Evolutionary conservation across 2,797 vertebrate species (phyloP), one percentile per base, ranked within the genome.

Genomic region (Limosa lapponica): DNA sequence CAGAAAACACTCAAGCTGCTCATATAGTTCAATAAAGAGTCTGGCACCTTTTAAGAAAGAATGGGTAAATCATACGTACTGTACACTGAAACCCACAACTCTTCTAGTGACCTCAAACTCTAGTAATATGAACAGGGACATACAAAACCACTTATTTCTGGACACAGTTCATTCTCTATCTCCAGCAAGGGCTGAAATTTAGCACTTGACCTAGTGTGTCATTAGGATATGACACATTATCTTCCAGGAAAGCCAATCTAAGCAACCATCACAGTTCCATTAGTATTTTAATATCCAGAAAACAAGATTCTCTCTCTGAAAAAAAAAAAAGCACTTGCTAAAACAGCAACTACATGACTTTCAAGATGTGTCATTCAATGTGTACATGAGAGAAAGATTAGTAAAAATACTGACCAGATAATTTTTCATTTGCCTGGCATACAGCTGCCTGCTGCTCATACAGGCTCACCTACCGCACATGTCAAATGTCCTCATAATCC

Each of bases 111-210:
- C 69, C 66, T 88, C 72, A n/a, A 85, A 65, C 52, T 79, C 70
- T 19, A 81, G 43, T n/a, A 92, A 89, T 73, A 85, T 18, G 28
- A 85, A 86, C 69, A 93, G 37, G 10, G 41, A 75, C 39, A 54
- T 34, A 79, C 2, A 90, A 85, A 84, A 1, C 3, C 14, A 59
- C 79, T 94, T 83, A 75, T 83, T 96, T 81, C 80, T 74, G 73
- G 82, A 73, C 66, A 85, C 74, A 81, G 91, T 92, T 94, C 73
- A 82, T 74, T 87, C 73, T 75, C 79, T 66, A 17, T 32, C 65
- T 77, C 67, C 39, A 93, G 48, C 46, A 91, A 82, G 39, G 52
- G 84, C 16, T 88, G 62, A 94, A 96, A 95, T 75, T 75, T 37
- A 93, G 92, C 57, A 82, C 73, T 72, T 70, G 58, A 86, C 43